A percentile compares a stretch with the other conserved stretches of the same genome.
These are phyloP conservation scores for Metaphire vulgaris DNA, from an alignment of 1,140 invertebrate genomes.

Conservation along the genomic window DNA sequence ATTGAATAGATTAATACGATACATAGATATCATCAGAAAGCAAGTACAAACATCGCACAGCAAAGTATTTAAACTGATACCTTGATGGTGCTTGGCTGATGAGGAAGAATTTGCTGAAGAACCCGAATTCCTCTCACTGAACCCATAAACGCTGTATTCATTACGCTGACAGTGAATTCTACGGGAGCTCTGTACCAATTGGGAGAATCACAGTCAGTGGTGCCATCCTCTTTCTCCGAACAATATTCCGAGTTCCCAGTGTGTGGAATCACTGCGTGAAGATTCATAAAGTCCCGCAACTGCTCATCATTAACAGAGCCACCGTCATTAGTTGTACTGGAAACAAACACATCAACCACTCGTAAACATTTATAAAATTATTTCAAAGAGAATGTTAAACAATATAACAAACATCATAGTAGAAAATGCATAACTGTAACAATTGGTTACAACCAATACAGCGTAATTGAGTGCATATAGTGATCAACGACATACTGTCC, in stretches of 20 bases:
- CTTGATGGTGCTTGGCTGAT: constrained; percentile 37
- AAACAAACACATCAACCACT: not conserved
- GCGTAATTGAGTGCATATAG: not conserved
- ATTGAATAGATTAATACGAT: no score
- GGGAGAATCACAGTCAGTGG: no score
- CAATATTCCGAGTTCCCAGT: no score
- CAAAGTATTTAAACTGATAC: constrained; percentile 31
- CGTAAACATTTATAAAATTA: no score
- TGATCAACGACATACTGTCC: constrained; percentile 40
- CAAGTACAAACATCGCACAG: no score
- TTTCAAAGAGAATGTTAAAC: no score
- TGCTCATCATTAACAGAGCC: constrained; percentile 42
- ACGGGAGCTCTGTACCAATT: no score
- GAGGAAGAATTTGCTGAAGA: constrained; percentile 40
- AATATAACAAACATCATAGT: no score
- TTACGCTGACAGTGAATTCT: constrained; percentile 31
- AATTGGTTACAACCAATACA: not conserved
- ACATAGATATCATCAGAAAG: no score
- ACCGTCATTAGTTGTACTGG: constrained; percentile 41
- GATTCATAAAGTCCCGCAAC: constrained; percentile 35
- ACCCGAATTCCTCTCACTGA: constrained; percentile 38
- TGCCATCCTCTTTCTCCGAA: no score
- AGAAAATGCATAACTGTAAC: no score
- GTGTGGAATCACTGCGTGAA: constrained; percentile 10
- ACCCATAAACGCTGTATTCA: constrained; percentile 45